These are phyloP conservation scores for Isoperla grammatica DNA, from an alignment of 2,888 invertebrate genomes.

Conservation along the genomic window DNA sequence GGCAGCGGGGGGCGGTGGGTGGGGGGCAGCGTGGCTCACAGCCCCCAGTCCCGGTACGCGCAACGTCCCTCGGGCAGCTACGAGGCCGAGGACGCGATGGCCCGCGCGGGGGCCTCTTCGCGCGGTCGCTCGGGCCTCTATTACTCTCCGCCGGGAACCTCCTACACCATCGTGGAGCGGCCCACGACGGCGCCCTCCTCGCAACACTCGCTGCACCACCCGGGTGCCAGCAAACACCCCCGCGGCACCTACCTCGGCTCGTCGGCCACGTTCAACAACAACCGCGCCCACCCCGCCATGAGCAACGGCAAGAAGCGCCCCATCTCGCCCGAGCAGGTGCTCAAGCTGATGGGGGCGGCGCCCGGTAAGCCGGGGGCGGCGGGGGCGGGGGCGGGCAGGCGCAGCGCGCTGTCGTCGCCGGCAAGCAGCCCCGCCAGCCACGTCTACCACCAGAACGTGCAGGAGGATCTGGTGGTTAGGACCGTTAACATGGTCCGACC, in stretches of 20 bases:
- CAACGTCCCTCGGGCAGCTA: conserved; percentile 33
- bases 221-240: conserved; percentile 41
- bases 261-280: conserved; percentile 45
- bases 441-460: conserved; percentile 34
- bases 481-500: conserved; percentile 83
- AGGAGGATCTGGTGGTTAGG: conserved; percentile 71
- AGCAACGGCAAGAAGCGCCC: conserved; percentile 63
- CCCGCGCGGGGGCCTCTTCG: conserved; percentile 47
- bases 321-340: conserved; percentile 74
- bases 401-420: conserved; percentile 58
- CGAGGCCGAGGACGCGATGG: conserved; percentile 43
- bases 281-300: conserved; percentile 25
- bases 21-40: conserved; percentile 38
- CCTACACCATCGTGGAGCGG: conserved; percentile 81
- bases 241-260: conserved; percentile 66
- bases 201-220: conserved; percentile 22
- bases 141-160: conserved; percentile 84
- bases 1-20: conserved; percentile 33
- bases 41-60: conserved; percentile 36
- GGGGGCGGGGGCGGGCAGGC: conserved; percentile 44
- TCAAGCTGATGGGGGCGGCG: conserved; percentile 42
- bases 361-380: conserved; percentile 35
- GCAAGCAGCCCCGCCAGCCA: conserved; percentile 53
- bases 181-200: conserved; percentile 36
- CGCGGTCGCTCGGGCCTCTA: conserved; percentile 61